Evolutionary conservation across 2,888 invertebrate species (phyloP), one percentile per base, ranked within the genome.

Genomic region (Caradrina clavipalpis): DNA sequence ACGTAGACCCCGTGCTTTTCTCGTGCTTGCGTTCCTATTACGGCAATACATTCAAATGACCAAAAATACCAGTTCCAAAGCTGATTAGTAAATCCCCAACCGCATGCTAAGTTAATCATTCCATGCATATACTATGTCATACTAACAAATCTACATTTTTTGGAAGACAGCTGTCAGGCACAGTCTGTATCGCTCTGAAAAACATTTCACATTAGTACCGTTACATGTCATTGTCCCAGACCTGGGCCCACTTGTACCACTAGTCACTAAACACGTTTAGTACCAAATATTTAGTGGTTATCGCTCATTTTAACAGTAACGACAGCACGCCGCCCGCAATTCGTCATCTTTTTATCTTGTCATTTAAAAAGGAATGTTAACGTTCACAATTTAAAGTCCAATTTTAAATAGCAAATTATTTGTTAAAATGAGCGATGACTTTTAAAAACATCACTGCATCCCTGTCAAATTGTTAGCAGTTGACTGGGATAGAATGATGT

Each of bases 71-170:
- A 58, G 51, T 50, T 17, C 21, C n/a, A 74, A 78, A 78, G 80
- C 77, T 21, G n/a, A 69, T 84, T 83, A 86, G 80, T 69, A 22
- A 70, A 61, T 64, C 71, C 63, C 69, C 54, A 56, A 67, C 54
- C 61, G 10, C 82, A 80, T 82, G 83, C 84, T 11, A 6, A 7
- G 71, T 82, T 82, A 82, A 60, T 67, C 83, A 87, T 85, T 78
- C 76, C 93, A 94, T 95, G 95, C 95, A 84, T 90, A 89, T 88
- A 90, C 87, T 88, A 81, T 88, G 87, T 86, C 94, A 94, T 95
- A 95, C 95, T 96, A 95, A 96, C 95, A 96, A 95, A 94, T 95
- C 95, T 95, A 96, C 95, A 95, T 95, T 95, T 94, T 95, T 95
- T 93, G 95, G 95, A 79, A 96, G 95, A 89, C 95, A 95, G 93